Evolutionary conservation across 1,140 invertebrate genomes (phyloP), one percentile per base, ranked within the genome.

Genomic region (Trachelipus rathkii): DNA sequence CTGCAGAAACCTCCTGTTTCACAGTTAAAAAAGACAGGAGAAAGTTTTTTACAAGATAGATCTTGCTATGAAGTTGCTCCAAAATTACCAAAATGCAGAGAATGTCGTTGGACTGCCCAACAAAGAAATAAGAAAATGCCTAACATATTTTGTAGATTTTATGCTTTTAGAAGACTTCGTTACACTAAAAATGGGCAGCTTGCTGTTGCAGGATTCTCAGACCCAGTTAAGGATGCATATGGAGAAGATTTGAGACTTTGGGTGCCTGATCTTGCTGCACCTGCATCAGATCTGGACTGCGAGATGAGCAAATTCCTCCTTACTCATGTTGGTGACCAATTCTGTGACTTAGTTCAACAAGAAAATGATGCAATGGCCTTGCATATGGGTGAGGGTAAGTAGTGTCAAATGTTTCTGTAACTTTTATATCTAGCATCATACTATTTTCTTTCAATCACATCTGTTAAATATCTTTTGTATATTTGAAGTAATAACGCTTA

Each of bases 71-170:
- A 95, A 82, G 91, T 94, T 10, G 93, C 93, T 19, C 92, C 93
- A 5, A 93, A 94, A 82, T 86, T 96, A 70, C 91, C 92, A 67
- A 96, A 95, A 85, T 97, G 95, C 86, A 89, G 95, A 74, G 94
- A 96, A 85, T 97, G 95, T 83, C 90, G 93, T 78, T 92, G 92
- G 90, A 93, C 92, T 19, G 91, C 92, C 0, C 90, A 91, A 84
- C 92, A 94, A 83, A 87, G 92, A 69, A 91, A 90, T 76, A 93
- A 93, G 83, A 94, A 94, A 83, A 90, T 91, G 86, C 89, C 91
- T 60, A 95, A 95, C 85, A 95, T 97, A 80, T 97, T 97, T 86
- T 98, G 96, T 86, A 88, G 96, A 79, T 98, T 98, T 86, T 98
- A 96, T 86, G 95, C 94, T 81, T 98, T 98, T 86, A 89, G 96